These are phyloP conservation scores for Cephus rjabovi DNA, from an alignment of 2,888 invertebrate species.

Conservation along the genomic window DNA sequence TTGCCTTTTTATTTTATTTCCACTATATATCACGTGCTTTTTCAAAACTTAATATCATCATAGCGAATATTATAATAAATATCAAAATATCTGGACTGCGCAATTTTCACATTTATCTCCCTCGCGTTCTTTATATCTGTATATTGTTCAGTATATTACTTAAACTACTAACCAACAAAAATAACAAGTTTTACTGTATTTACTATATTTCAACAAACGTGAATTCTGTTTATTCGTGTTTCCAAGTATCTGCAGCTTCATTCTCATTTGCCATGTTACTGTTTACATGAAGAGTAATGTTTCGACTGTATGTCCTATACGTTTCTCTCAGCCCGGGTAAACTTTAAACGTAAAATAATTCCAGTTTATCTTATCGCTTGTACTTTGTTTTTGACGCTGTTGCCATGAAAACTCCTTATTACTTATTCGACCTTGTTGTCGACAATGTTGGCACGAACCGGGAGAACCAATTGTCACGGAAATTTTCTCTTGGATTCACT, in stretches of 20 bases:
- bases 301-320: neutral
- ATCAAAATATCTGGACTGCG: too few relatives aligned
- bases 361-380: neutral
- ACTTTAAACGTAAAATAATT: neutral
- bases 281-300: neutral
- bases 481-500: neutral
- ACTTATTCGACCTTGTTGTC: neutral
- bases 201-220: neutral
- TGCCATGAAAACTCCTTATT: neutral
- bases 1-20: neutral
- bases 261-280: neutral
- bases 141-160: too few relatives aligned
- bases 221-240: neutral
- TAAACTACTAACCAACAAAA: too few relatives aligned
- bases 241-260: neutral
- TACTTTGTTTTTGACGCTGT: neutral
- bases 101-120: too few relatives aligned
- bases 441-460: neutral
- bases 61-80: too few relatives aligned
- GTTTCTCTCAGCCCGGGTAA: neutral
- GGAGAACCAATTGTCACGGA: neutral
- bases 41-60: too few relatives aligned
- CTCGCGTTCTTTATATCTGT: too few relatives aligned
- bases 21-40: too few relatives aligned
- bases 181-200: too few relatives aligned